phyloP scores from a whole-genome alignment of 2,888 invertebrate species.

The Thecocarcelia acutangulata region DNA sequence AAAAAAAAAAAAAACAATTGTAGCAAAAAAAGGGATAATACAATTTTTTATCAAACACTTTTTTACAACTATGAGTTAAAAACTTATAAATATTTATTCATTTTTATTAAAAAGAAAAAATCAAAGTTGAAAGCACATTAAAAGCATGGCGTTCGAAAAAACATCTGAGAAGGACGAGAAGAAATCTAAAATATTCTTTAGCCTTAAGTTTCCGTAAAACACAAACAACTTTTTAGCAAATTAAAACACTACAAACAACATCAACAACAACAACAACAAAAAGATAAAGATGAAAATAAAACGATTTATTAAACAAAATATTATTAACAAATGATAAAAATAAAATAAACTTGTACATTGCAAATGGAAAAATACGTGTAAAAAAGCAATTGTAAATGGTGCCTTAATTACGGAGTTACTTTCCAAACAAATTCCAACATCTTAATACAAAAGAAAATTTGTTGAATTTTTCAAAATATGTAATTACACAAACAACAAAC shows the following conservation, averaged over 20 bases:
- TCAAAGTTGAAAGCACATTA: constrained; percentile 23
- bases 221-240: constrained; percentile 20
- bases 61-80: neutral
- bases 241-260: neutral
- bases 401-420: constrained; percentile 81
- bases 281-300: constrained; percentile 39
- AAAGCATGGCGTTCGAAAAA: constrained; percentile 33
- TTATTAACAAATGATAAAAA: constrained; percentile 22
- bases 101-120: constrained; percentile 46
- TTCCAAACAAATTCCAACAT: constrained; percentile 72
- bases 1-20: constrained; percentile 71
- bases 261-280: constrained; percentile 28
- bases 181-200: constrained; percentile 44
- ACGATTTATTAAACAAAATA: constrained; percentile 38
- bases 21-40: constrained; percentile 67
- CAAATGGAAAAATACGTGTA: constrained; percentile 80
- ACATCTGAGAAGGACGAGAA: neutral
- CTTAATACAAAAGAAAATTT: constrained; percentile 36
- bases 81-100: constrained; percentile 29
- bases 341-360: constrained; percentile 76
- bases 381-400: constrained; percentile 82
- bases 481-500: constrained; percentile 42
- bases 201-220: constrained; percentile 50
- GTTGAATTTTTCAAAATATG: constrained; percentile 58
- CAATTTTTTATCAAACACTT: constrained; percentile 48